A percentile compares a stretch with the other conserved stretches of the same genome.
phyloP scores from a whole-genome alignment of 2,888 invertebrate species.

The Dusona sp. region DNA sequence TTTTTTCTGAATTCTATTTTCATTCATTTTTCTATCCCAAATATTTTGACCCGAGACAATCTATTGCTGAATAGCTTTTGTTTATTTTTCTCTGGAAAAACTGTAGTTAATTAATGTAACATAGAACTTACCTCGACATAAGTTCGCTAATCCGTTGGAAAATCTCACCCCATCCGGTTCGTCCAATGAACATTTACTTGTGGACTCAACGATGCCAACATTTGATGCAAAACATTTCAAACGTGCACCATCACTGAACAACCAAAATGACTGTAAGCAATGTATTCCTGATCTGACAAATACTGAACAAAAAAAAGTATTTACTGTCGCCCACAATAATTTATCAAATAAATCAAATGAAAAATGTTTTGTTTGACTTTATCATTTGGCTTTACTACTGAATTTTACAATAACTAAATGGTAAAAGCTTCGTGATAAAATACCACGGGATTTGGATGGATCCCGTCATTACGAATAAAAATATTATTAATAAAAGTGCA shows the following conservation, averaged over 20 bases:
- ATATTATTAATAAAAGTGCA: not conserved
- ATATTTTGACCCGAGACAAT: not conserved
- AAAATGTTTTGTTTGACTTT: not conserved
- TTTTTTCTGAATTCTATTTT: not conserved
- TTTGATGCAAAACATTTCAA: not conserved
- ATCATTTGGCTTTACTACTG: not conserved
- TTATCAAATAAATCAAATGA: not conserved
- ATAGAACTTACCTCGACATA: not conserved
- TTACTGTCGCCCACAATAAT: not conserved
- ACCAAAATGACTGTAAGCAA: not conserved
- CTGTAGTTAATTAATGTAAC: not conserved
- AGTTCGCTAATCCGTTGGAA: not conserved
- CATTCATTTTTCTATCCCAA: not conserved
- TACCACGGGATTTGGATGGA: not conserved
- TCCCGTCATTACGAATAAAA: too few relatives aligned
- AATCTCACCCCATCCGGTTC: not conserved
- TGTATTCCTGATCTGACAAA: not conserved
- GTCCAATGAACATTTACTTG: slow-evolving; percentile 17
- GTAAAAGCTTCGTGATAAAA: not conserved
- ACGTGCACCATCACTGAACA: not conserved
- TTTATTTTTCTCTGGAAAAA: not conserved
- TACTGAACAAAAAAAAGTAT: not conserved
- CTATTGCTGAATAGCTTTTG: not conserved
- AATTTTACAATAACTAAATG: not conserved
- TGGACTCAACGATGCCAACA: not conserved